Evolutionary conservation across 2,888 invertebrate genomes (phyloP).

Genomic region (Chesias legatella): DNA sequence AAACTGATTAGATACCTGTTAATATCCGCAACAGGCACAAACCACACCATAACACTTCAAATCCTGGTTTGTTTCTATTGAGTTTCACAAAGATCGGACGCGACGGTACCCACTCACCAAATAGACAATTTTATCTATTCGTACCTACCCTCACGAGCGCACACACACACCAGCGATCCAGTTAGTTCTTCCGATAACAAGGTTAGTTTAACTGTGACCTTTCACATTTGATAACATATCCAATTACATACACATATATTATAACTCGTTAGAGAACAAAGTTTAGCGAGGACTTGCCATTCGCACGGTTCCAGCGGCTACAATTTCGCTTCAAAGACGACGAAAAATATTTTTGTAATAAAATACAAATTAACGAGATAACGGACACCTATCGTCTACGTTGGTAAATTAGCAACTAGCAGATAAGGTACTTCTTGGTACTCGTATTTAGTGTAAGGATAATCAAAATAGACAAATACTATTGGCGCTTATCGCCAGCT

Average conservation of each 20-base stretch:
- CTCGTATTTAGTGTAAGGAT: too few relatives aligned
- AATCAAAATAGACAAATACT: not conserved
- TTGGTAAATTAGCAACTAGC: constrained; percentile 7
- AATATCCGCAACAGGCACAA: too few relatives aligned
- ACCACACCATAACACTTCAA: too few relatives aligned
- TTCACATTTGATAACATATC: constrained; percentile 37
- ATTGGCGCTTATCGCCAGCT: constrained; percentile 4
- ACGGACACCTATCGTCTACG: too few relatives aligned
- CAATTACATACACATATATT: constrained; percentile 11
- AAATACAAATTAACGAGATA: constrained; percentile 9
- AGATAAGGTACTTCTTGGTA: not conserved
- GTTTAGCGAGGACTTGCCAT: too few relatives aligned
- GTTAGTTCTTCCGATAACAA: constrained; percentile 15
- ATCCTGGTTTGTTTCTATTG: constrained; percentile 7
- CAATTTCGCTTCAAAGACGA: too few relatives aligned
- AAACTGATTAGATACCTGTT: too few relatives aligned
- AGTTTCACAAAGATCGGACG: not conserved
- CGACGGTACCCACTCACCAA: not conserved
- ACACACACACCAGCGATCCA: constrained; percentile 11
- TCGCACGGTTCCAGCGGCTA: too few relatives aligned
- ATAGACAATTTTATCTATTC: constrained; percentile 6
- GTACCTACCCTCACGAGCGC: constrained; percentile 5
- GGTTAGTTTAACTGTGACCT: constrained; percentile 34
- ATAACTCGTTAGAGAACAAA: constrained; percentile 1
- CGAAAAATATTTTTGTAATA: too few relatives aligned